Conservation (phyloP, 2,888 invertebrate genomes). For the Branchinecta sandiegonensis region DNA sequence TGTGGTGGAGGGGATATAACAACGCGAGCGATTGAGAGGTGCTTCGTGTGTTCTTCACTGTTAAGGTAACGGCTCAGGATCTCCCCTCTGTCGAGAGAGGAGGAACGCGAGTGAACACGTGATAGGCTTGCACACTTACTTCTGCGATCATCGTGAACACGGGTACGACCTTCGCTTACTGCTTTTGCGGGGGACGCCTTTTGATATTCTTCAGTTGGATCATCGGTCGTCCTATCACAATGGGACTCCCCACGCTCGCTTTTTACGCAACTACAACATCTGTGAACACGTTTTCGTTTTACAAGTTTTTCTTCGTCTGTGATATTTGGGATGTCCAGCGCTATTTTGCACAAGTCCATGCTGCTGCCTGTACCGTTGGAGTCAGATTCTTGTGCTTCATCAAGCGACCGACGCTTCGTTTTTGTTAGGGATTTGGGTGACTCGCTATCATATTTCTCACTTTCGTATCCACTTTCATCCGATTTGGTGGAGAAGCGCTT, state of each 20-base stretch:
- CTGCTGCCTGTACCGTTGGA: conserved; percentile 40
- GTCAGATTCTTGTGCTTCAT: conserved; percentile 34
- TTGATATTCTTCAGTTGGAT: not conserved
- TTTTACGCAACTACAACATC: conserved; percentile 22
- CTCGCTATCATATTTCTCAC: not conserved
- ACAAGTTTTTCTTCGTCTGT: conserved; percentile 27
- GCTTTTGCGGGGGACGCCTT: not conserved
- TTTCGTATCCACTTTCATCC: conserved; percentile 46
- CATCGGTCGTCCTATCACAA: not conserved
- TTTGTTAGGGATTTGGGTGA: not conserved
- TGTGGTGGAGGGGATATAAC: conserved; percentile 1
- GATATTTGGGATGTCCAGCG: conserved; percentile 22
- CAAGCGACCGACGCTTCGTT: not conserved
- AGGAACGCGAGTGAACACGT: conserved; percentile 17
- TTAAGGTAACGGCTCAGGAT: not conserved
- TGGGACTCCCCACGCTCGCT: not conserved
- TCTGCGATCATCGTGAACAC: not conserved
- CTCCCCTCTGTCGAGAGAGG: conserved; percentile 21
- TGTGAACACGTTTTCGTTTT: conserved; percentile 21
- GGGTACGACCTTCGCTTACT: not conserved
- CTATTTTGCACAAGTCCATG: too few species aligned
- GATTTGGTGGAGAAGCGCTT: conserved; percentile 30
- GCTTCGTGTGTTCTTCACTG: not conserved
- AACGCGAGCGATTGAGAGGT: not conserved
- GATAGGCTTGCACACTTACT: not conserved